A percentile compares a stretch with the other conserved stretches of the same genome.
Evolutionary conservation across 2,888 invertebrate species (phyloP).

Genomic region (Thymelicus acteon): DNA sequence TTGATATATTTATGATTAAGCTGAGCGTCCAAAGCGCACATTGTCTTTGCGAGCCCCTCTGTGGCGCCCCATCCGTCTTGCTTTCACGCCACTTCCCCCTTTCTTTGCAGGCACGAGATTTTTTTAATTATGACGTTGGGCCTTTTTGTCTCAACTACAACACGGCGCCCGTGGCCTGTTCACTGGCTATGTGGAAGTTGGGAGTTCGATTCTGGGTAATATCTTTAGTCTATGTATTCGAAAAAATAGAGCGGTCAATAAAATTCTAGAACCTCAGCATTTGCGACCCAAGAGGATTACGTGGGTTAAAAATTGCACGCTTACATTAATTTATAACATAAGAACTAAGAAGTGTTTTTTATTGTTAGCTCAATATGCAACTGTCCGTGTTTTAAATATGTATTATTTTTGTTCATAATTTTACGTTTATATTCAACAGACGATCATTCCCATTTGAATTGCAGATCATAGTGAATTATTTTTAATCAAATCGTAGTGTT

Average conservation of each 20-base stretch:
- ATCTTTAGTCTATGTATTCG: background rate
- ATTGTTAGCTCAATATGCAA: too few species aligned
- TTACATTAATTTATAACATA: too few species aligned
- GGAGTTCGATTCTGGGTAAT: slow-evolving; percentile 49
- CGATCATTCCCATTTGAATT: too few species aligned
- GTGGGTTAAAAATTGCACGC: too few species aligned
- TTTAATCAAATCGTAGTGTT: too few species aligned
- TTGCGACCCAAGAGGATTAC: too few species aligned
- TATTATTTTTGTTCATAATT: too few species aligned
- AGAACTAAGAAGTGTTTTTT: too few species aligned
- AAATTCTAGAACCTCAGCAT: background rate
- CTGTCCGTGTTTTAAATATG: too few species aligned
- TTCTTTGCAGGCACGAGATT: slow-evolving; percentile 82
- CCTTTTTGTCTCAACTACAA: slow-evolving; percentile 76
- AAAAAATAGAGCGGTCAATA: background rate
- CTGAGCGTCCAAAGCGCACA: slow-evolving; percentile 76
- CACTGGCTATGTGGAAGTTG: slow-evolving; percentile 35
- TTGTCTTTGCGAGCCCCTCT: slow-evolving; percentile 79
- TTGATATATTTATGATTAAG: slow-evolving; percentile 85
- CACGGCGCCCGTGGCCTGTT: slow-evolving; percentile 46
- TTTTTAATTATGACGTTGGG: slow-evolving; percentile 85
- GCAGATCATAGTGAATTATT: too few species aligned
- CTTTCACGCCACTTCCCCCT: slow-evolving; percentile 80
- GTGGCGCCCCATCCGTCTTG: slow-evolving; percentile 81
- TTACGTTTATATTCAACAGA: too few species aligned